phyloP scores from a whole-genome alignment of 2,888 invertebrate genomes.

The Drosophila lacicola region DNA sequence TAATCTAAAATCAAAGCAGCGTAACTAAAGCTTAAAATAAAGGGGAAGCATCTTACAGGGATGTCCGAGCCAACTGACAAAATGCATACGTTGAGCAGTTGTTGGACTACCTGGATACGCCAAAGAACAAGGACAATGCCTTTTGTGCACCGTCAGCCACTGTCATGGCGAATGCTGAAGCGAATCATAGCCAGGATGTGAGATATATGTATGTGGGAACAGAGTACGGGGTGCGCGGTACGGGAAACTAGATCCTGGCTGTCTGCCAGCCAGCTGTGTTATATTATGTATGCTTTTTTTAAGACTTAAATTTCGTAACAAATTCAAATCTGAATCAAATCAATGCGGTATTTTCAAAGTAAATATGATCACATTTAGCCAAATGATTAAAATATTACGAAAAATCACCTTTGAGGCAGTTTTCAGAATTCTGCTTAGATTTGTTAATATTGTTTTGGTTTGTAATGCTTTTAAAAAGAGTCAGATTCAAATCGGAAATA shows the following conservation, averaged over 20 bases:
- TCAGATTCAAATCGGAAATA: too few species aligned
- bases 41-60: conserved; percentile 42
- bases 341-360: too few species aligned
- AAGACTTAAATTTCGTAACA: background rate
- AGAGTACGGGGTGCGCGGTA: background rate
- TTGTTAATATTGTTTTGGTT: too few species aligned
- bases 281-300: background rate
- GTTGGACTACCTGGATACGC: conserved; percentile 55
- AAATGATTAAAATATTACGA: too few species aligned
- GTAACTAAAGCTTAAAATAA: conserved; percentile 70
- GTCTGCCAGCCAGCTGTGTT: conserved; percentile 23
- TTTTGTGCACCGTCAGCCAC: conserved; percentile 42
- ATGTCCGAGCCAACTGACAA: conserved; percentile 46
- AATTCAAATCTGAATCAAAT: background rate
- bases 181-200: conserved; percentile 58
- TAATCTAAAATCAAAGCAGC: conserved; percentile 73
- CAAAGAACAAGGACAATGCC: conserved; percentile 54
- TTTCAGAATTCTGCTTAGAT: too few species aligned
- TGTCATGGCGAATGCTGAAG: conserved; percentile 48
- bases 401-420: too few species aligned
- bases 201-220: conserved; percentile 36
- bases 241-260: background rate
- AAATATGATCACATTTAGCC: too few species aligned
- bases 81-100: conserved; percentile 39
- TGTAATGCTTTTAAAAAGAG: too few species aligned